Percentiles rank a stretch among this genome's conserved stretches.
Conservation (phyloP, 2,113 vertebrate genomes). For the Cryptotis parvus region DNA sequence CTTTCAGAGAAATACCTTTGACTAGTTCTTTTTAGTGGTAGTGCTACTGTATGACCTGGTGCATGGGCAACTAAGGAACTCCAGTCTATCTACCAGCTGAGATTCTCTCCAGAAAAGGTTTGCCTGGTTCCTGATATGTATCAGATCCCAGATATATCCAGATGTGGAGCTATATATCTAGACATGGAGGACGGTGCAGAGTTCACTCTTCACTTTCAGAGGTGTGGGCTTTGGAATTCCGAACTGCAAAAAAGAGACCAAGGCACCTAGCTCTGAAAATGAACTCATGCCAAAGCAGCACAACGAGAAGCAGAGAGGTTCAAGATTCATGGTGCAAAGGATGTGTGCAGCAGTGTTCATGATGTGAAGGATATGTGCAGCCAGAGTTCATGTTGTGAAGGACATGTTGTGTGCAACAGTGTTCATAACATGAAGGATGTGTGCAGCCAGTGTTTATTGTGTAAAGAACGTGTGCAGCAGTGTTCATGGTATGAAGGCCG, state of each 20-base stretch:
- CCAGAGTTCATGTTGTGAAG: no score
- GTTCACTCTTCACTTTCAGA: background rate
- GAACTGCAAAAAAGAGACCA: background rate
- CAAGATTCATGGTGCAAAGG: slow-evolving; percentile 3
- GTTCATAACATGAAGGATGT: background rate
- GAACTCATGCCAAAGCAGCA: background rate
- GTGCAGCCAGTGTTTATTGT: background rate
- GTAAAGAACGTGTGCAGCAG: no score
- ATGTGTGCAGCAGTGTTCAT: no score
- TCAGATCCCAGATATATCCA: background rate
- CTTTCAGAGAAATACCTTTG: background rate
- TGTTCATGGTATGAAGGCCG: background rate
- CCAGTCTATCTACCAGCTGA: accelerated
- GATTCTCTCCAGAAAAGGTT: background rate
- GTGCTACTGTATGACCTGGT: background rate
- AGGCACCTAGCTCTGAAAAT: background rate
- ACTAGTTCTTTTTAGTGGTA: background rate
- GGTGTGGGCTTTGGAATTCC: accelerated
- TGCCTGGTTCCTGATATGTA: background rate
- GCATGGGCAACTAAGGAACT: background rate
- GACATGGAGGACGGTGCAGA: background rate
- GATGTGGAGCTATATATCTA: no score
- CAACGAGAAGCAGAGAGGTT: background rate
- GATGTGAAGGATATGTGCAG: background rate
- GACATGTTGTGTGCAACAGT: no score